Conservation (phyloP, 2,888 invertebrate species). For the Phrixothrix hirtus region DNA sequence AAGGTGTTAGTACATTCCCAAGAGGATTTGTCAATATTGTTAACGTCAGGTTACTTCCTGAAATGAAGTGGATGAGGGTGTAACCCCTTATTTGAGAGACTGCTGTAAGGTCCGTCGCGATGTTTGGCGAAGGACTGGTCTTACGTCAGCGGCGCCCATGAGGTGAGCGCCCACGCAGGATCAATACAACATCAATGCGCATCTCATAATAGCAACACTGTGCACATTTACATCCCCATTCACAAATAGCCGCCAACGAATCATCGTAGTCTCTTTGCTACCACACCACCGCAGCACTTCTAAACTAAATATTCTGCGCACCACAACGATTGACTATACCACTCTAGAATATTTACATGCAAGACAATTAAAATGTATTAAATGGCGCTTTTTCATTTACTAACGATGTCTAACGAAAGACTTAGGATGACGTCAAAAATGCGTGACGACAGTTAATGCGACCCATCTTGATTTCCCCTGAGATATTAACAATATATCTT, state of each 20-base stretch:
- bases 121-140: conserved; percentile 46
- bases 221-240: conserved; percentile 45
- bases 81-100: conserved; percentile 15
- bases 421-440: conserved; percentile 22
- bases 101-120: conserved; percentile 26
- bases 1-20: background rate
- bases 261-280: conserved; percentile 7
- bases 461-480: conserved; percentile 18
- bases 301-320: background rate
- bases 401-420: too few species aligned
- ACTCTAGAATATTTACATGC: conserved; percentile 11
- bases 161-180: conserved; percentile 46
- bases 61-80: conserved; percentile 16
- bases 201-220: conserved; percentile 42
- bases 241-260: conserved; percentile 34
- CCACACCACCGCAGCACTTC: conserved; percentile 1
- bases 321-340: conserved; percentile 1
- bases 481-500: conserved; percentile 19
- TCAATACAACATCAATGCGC: conserved; percentile 43
- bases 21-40: background rate
- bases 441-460: conserved; percentile 15
- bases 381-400: too few species aligned
- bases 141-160: conserved; percentile 51
- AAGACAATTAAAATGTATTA: conserved; percentile 6
- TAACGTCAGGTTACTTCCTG: conserved; percentile 20